These are phyloP conservation scores for Stercorarius parasiticus DNA, from an alignment of 2,113 vertebrate species.

Conservation along the genomic window DNA sequence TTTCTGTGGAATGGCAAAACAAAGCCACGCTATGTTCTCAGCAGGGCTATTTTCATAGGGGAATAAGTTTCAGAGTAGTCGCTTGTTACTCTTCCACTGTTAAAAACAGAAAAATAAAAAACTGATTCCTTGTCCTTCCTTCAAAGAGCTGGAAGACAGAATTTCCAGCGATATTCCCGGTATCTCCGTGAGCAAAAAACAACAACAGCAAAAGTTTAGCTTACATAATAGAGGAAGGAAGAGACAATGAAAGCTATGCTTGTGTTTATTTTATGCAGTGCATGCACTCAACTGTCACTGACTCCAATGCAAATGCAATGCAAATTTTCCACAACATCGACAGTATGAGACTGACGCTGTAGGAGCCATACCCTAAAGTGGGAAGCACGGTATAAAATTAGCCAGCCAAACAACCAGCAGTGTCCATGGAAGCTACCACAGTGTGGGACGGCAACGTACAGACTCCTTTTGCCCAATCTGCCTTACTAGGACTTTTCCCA, in stretches of 20 bases:
- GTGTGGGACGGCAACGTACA: neutral
- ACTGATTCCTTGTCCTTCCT: neutral
- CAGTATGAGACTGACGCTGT: neutral
- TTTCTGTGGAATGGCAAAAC: constrained; percentile 29
- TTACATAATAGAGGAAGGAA: constrained; percentile 20
- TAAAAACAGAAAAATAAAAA: constrained; percentile 45
- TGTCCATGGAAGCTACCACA: neutral
- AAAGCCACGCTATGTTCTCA: constrained; percentile 68
- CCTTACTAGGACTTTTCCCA: neutral
- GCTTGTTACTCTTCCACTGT: constrained; percentile 21
- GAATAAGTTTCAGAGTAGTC: constrained; percentile 51
- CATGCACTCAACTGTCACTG: neutral
- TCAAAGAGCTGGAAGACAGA: neutral
- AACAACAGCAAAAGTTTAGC: neutral
- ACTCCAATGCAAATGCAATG: neutral
- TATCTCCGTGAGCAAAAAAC: neutral
- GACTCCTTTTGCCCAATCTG: neutral
- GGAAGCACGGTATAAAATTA: neutral
- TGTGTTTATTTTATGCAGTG: constrained; percentile 7
- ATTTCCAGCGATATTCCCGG: neutral
- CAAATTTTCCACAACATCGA: neutral
- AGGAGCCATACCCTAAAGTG: neutral
- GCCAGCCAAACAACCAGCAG: neutral
- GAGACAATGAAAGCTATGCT: neutral
- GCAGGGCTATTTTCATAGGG: constrained; percentile 50